These are phyloP conservation scores for Chaetoderma sp. DNA, from an alignment of 2,888 invertebrate species.

Conservation along the genomic window DNA sequence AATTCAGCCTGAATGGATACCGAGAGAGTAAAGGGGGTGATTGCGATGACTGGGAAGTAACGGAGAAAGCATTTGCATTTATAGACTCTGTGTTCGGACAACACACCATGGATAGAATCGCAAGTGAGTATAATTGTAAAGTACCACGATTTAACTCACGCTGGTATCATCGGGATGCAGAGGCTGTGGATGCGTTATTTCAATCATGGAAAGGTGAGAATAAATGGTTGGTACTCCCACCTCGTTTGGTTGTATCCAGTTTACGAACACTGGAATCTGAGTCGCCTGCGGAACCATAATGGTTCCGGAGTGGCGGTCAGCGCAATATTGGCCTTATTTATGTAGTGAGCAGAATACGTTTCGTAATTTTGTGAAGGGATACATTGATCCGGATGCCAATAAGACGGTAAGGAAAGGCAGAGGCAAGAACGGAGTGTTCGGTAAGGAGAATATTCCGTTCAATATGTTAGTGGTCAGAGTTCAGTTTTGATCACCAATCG, in stretches of 20 bases:
- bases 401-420: too few relatives aligned
- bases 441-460: too few relatives aligned
- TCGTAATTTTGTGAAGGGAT: too few relatives aligned
- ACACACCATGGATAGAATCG: conserved; percentile 25
- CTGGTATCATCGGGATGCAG: conserved; percentile 23
- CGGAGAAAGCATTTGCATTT: conserved; percentile 12
- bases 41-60: conserved; percentile 24
- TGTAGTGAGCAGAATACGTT: too few relatives aligned
- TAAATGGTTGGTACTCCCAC: conserved; percentile 22
- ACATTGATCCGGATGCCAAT: too few relatives aligned
- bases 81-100: conserved; percentile 19
- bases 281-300: too few relatives aligned
- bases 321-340: too few relatives aligned
- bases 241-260: conserved; percentile 15
- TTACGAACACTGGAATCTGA: too few relatives aligned
- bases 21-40: conserved; percentile 19
- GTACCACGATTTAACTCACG: conserved; percentile 22
- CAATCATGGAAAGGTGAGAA: conserved; percentile 20
- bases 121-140: conserved; percentile 20
- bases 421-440: too few relatives aligned
- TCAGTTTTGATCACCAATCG: too few relatives aligned
- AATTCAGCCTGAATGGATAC: conserved; percentile 24
- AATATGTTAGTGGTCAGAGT: too few relatives aligned
- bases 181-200: conserved; percentile 23
- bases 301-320: too few relatives aligned